Evolutionary conservation across 2,797 vertebrate species (phyloP), one percentile per base, ranked within the genome.

Genomic region (Enteromius trimaculatus): DNA sequence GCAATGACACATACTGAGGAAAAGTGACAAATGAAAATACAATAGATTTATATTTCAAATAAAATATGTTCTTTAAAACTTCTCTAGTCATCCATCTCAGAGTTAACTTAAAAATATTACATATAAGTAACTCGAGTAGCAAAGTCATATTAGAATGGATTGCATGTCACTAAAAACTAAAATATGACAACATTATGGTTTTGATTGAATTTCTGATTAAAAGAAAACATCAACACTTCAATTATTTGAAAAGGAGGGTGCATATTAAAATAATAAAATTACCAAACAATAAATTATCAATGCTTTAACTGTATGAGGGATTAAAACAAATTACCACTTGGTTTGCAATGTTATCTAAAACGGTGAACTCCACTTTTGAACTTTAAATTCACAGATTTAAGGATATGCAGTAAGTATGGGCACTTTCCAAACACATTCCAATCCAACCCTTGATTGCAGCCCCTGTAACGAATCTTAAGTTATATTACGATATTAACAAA

Each of bases 401-500:
- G 60, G 55, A 6, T 29, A 62, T 29, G 23, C 58, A 26, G 11
- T 1, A 26, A 26, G 11, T 60, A 60, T 26, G 11, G 58, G 58
- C 13, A 62, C 2, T 16, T 29, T 29, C 14, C 26, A 62, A 62
- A 62, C 7, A 62, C 60, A 62, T 29, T 29, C 64, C 3, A 34
- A 87, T 88, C 77, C 72, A 75, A 82, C 84, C 64, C 16, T 71
- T 86, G n/a, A 62, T 78, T 60, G 9, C 17, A 55, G 76, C 78
- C 31, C 74, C 42, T 87, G 80, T 70, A 86, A 37, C 51, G 5
- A 55, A 72, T 62, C 55, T 84, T 84, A 89, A 89, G 79, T 68
- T 42, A 29, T 47, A 76, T 77, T 80, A 55, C 85, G 86, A 92
- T 82, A 85, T 87, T 85, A 90, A 90, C 80, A 87, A 88, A 85